These are phyloP conservation scores for Stomatorhinus ivindoensis DNA, from an alignment of 2,113 vertebrate species.

Conservation along the genomic window DNA sequence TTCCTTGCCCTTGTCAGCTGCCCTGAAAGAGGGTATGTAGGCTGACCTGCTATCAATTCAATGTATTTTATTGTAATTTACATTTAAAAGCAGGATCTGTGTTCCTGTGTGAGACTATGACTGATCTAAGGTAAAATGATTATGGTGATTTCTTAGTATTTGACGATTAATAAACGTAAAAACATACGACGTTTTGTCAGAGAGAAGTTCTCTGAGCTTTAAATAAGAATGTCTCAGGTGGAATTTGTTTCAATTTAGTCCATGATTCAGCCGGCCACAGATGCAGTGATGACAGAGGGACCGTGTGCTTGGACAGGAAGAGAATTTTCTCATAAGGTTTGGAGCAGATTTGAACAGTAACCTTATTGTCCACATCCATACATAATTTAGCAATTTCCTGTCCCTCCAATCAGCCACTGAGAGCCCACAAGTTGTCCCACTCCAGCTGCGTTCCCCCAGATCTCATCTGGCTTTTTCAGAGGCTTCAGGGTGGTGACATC, in stretches of 20 bases:
- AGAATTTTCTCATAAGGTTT: slow-evolving; percentile 30
- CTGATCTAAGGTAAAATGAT: not conserved
- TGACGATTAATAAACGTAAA: not conserved
- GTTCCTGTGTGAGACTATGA: not conserved
- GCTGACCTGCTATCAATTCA: not conserved
- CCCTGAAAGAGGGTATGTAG: not conserved
- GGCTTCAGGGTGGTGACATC: not conserved
- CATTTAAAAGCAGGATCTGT: not conserved
- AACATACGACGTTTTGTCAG: not conserved
- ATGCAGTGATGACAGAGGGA: slow-evolving; percentile 24
- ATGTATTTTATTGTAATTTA: not conserved
- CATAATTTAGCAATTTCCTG: slow-evolving; percentile 16
- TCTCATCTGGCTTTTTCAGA: not conserved
- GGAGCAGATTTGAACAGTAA: slow-evolving; percentile 36
- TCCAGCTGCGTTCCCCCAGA: not conserved
- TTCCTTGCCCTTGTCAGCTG: not conserved
- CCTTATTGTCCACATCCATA: slow-evolving; percentile 36
- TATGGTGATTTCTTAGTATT: not conserved
- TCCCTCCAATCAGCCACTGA: slow-evolving; percentile 27
- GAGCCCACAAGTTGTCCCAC: slow-evolving; percentile 2
- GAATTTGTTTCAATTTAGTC: slow-evolving; percentile 31
- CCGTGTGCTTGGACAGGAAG: slow-evolving; percentile 26
- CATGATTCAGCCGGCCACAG: slow-evolving; percentile 22
- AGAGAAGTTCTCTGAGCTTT: not conserved
- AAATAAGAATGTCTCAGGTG: slow-evolving; percentile 12